Percentiles rank a stretch among this genome's conserved stretches.
Evolutionary conservation across 35 echinoderm and acorn worm genomes (phyloP).

Genomic region (Acanthaster planci): DNA sequence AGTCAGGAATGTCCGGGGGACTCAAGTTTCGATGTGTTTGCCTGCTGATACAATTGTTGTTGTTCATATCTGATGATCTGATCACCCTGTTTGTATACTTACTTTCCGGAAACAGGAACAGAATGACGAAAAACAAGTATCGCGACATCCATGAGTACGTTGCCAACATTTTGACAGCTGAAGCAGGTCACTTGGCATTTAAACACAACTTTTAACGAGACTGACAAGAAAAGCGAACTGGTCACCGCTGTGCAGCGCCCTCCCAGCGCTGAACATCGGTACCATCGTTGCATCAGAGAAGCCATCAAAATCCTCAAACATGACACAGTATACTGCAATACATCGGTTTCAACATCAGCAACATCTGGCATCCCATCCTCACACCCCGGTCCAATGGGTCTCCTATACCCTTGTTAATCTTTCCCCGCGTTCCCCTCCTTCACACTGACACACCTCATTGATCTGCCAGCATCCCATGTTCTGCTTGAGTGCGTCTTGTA

Average conservation of each 20-base stretch:
- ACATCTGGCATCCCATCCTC: too few species aligned
- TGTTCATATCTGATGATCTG: background rate
- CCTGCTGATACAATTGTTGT: background rate
- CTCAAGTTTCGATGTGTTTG: background rate
- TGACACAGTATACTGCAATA: too few species aligned
- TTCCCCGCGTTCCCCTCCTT: too few species aligned
- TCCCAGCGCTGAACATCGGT: background rate
- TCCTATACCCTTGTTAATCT: too few species aligned
- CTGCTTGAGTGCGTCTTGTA: too few species aligned
- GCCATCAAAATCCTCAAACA: too few species aligned
- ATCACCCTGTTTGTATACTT: background rate
- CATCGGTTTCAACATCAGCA: too few species aligned
- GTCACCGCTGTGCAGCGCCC: background rate
- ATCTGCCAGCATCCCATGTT: too few species aligned
- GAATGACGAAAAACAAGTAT: background rate
- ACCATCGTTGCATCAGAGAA: too few species aligned
- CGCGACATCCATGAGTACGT: background rate
- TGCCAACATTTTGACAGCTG: background rate
- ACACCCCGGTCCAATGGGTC: too few species aligned
- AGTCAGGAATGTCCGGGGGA: background rate
- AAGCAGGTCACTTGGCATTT: background rate
- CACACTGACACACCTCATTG: too few species aligned
- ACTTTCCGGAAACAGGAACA: background rate
- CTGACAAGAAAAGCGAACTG: background rate
- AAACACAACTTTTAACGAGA: background rate